Percentiles rank a stretch among this genome's conserved stretches.
phyloP scores from a whole-genome alignment of 2,888 invertebrate species.

The Drosophila nr. perissopoda region DNA sequence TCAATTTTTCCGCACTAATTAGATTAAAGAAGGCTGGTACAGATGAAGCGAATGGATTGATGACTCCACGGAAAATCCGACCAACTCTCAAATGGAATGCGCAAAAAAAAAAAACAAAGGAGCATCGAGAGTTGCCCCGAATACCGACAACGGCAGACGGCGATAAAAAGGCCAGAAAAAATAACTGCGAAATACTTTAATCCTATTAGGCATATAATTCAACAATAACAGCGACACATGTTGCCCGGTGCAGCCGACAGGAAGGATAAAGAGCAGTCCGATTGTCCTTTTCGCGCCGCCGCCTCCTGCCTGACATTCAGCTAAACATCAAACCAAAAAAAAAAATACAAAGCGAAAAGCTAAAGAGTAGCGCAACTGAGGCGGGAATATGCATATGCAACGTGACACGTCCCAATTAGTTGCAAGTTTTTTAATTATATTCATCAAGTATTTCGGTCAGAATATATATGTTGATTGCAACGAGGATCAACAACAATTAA shows the following conservation, averaged over 20 bases:
- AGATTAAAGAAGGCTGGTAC: constrained; percentile 72
- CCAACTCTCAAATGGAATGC: constrained; percentile 44
- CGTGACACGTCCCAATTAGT: constrained; percentile 43
- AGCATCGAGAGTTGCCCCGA: constrained; percentile 46
- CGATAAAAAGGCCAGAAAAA: constrained; percentile 66
- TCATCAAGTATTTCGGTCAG: constrained; percentile 23
- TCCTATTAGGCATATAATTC: constrained; percentile 84
- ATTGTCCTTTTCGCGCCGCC: constrained; percentile 72
- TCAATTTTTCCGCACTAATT: constrained; percentile 78
- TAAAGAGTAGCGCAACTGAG: background rate
- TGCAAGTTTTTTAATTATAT: constrained; percentile 39
- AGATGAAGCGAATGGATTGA: constrained; percentile 59
- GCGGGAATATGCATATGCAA: constrained; percentile 10
- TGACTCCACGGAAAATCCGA: constrained; percentile 55
- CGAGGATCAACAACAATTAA: constrained; percentile 11
- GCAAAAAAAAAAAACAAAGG: constrained; percentile 47
- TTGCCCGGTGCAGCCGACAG: constrained; percentile 76
- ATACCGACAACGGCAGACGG: constrained; percentile 49
- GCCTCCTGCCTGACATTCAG: constrained; percentile 42
- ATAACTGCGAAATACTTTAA: constrained; percentile 82
- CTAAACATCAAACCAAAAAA: constrained; percentile 22
- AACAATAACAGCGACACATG: constrained; percentile 84
- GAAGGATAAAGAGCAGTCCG: constrained; percentile 72
- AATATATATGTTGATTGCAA: constrained; percentile 15
- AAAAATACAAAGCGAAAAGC: constrained; percentile 8